Conservation (phyloP, 1,140 invertebrate genomes). For the Antheraea mylitta region DNA sequence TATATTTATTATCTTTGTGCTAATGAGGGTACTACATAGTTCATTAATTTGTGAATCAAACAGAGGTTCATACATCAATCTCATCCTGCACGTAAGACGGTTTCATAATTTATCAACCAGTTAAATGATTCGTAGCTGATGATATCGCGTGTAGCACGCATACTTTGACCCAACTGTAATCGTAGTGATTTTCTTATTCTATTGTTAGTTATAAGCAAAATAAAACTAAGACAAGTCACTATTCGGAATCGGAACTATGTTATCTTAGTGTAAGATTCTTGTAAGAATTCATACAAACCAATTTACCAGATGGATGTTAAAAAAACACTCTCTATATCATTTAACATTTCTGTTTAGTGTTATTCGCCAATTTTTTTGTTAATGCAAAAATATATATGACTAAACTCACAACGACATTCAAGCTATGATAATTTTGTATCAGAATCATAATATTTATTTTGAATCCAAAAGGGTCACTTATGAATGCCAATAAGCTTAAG, state of each 20-base stretch:
- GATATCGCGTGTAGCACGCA: slow-evolving; percentile 31
- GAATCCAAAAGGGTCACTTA: not conserved
- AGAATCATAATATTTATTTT: too few relatives aligned
- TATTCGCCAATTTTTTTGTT: not conserved
- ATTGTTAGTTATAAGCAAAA: not conserved
- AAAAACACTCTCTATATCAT: too few relatives aligned
- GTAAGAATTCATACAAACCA: too few relatives aligned
- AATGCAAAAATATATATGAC: not conserved
- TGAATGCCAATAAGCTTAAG: slow-evolving; percentile 8
- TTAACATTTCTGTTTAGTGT: too few relatives aligned
- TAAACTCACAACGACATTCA: not conserved
- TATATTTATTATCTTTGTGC: not conserved
- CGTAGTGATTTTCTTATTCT: slow-evolving; percentile 9
- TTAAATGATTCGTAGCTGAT: slow-evolving; percentile 33
- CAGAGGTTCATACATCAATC: not conserved
- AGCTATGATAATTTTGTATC: not conserved
- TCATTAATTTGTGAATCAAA: not conserved
- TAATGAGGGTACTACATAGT: not conserved
- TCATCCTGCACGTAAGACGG: not conserved
- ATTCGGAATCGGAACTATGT: too few relatives aligned
- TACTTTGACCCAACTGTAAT: slow-evolving; percentile 16
- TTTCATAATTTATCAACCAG: slow-evolving; percentile 9
- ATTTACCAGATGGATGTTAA: too few relatives aligned
- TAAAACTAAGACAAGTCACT: too few relatives aligned
- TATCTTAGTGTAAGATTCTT: too few relatives aligned